Base-by-base conservation (phyloP, 2,888 invertebrate species). In the Tetranychus piercei region DNA sequence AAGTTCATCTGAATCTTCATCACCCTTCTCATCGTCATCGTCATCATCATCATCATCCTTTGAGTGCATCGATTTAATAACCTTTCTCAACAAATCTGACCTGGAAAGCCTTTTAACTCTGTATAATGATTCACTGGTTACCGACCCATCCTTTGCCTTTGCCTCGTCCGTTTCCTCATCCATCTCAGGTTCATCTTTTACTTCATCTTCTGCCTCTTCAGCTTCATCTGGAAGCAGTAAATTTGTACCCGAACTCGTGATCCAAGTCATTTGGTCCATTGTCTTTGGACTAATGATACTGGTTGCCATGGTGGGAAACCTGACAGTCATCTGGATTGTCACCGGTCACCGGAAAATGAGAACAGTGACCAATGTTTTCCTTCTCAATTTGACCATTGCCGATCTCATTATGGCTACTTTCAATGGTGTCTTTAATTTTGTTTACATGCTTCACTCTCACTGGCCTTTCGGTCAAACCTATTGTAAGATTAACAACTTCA, bases 291-390 rank as follows among this genome's bases (percentile, higher is more conserved):
- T 87, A 43, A 92, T 92, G 88, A 85, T 92, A 69, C 83, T 88
- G 9, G 87, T 90, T 4, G 90, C 92, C 1, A 88, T 90, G 71
- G 88, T 90, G 1, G 94, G 94, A 34, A 94, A 94, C 81, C 86
- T 89, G 69, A 90, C 93, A 77, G 94, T 94, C 73, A 90, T 94
- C 79, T 94, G 94, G 94, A 94, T 94, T 79, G 92, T 94, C 4
- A 77, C 85, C 34, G 78, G 78, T 11, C 77, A 79, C 64, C 72
- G 78, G 7, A 44, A 77, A 20, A 79, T 79, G 79, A 73, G 78
- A 23, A 79, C 77, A 0, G 78, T 78, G 0, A 79, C 79, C 43
- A 79, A 79, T 69, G 76, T 77, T n/a, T 79, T 79, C 71, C 76
- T 79, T 9, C 72, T 79, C 67, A 79, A 79, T 55, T 71, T 79